These are phyloP conservation scores for Xiphophorus maculatus DNA, from an alignment of 2,113 vertebrate species.

Conservation along the genomic window DNA sequence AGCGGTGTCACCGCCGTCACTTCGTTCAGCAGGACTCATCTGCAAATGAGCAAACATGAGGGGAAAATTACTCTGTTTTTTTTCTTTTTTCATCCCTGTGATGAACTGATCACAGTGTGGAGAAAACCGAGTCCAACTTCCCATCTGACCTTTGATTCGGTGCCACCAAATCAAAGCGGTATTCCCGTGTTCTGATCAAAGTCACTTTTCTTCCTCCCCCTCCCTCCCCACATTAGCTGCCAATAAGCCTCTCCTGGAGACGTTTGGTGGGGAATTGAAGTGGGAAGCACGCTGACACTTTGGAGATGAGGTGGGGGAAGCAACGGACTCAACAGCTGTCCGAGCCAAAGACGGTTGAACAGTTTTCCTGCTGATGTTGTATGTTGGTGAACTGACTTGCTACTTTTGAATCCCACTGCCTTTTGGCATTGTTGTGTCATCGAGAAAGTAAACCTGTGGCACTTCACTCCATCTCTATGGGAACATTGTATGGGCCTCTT, in stretches of 20 bases:
- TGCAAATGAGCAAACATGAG: conserved; percentile 49
- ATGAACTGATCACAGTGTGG: conserved; percentile 53
- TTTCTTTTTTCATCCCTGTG: background rate
- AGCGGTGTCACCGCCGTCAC: conserved; percentile 27
- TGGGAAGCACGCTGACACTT: conserved; percentile 57
- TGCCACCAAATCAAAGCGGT: conserved; percentile 55
- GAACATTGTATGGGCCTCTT: conserved; percentile 56
- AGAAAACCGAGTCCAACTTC: conserved; percentile 34
- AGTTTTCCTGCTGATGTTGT: conserved; percentile 21
- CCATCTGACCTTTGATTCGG: conserved; percentile 56
- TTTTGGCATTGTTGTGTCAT: background rate
- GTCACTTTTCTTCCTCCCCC: conserved; percentile 28
- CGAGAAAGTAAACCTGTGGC: conserved; percentile 40
- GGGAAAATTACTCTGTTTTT: conserved; percentile 49
- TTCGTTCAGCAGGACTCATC: conserved; percentile 41
- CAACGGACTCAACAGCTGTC: conserved; percentile 61
- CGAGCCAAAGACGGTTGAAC: conserved; percentile 44
- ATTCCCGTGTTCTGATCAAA: conserved; percentile 49
- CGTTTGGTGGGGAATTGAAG: conserved; percentile 48
- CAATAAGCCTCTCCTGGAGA: conserved; percentile 36
- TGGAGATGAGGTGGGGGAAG: conserved; percentile 17
- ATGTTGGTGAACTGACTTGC: background rate
- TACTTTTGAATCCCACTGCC: background rate
- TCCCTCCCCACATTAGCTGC: conserved; percentile 32
- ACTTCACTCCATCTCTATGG: conserved; percentile 47